phyloP scores from a whole-genome alignment of 2,888 invertebrate species.

The Proisotoma minuta region DNA sequence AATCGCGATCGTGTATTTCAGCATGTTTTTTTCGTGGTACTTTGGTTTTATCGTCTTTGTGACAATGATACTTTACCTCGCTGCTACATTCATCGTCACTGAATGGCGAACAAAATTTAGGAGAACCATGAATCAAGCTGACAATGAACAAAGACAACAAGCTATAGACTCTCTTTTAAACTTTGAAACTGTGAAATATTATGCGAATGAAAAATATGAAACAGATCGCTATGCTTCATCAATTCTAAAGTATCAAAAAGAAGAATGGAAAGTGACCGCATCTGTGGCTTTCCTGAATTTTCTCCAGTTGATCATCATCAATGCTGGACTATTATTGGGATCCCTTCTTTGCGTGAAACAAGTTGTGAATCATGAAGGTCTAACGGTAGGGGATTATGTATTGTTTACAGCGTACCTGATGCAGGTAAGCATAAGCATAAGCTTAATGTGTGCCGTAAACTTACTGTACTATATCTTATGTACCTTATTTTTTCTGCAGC shows the following conservation, averaged over 20 bases:
- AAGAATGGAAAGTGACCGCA: conserved; percentile 78
- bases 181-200: conserved; percentile 98
- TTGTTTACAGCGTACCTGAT: conserved; percentile 91
- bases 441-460: too few species aligned
- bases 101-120: conserved; percentile 97
- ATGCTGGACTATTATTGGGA: conserved; percentile 75
- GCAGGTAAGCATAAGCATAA: too few species aligned
- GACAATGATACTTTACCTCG: conserved; percentile 87
- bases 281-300: conserved; percentile 87
- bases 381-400: conserved; percentile 93
- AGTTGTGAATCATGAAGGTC: conserved; percentile 62
- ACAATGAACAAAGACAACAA: conserved; percentile 84
- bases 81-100: conserved; percentile 87
- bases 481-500: too few species aligned
- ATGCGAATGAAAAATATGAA: conserved; percentile 90
- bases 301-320: conserved; percentile 84
- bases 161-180: conserved; percentile 95
- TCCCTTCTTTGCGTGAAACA: conserved; percentile 83
- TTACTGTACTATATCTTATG: too few species aligned
- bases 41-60: conserved; percentile 91
- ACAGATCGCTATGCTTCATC: conserved; percentile 76
- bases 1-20: conserved; percentile 83
- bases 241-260: conserved; percentile 54
- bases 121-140: conserved; percentile 86
- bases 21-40: conserved; percentile 82